Base-by-base conservation (phyloP, 2,113 vertebrate genomes). In the Ranitomeya variabilis region DNA sequence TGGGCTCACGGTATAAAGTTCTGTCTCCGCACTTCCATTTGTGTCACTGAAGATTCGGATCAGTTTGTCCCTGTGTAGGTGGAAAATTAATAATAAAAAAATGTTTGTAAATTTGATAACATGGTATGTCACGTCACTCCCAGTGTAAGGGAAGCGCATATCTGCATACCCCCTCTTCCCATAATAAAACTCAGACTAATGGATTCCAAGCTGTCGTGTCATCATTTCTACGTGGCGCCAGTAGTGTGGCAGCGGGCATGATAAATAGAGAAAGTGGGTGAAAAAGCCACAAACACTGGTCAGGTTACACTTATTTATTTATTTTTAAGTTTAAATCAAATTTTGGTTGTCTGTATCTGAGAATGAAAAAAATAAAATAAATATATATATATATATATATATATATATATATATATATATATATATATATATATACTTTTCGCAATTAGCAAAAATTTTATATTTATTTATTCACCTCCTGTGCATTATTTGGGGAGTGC, bases 121-220 rank as follows among this genome's bases (percentile, higher is more conserved):
- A 87, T 93, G 91, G 81, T 94, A 91, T 92, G 91, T 87, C 91
- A 89, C 90, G 90, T 91, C 91, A 90, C 91, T 93, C 91, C 91
- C 71, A 90, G 90, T 95, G 93, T 95, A 95, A 95, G 94, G 94
- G 92, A 91, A 90, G 64, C 69, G 54, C 90, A 85, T 87, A 90
- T 86, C 90, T 89, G 91, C 83, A 89, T 91, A 87, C 88, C 89
- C 92, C 57, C 67, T 52, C 90, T 45, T 91, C 91, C 86, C 15
- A 89, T 91, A 95, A 96, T 95, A 95, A 96, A 94, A 94, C 90
- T 91, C 93, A 91, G 90, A 91, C 92, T 90, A 93, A 94, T 92
- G 86, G 93, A 92, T 0, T 3, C n/a, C 1, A 6, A 51, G 82
- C n/a, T 19, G 71, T 66, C 23, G 82, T 55, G 64, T 84, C 82